Percentiles rank a stretch among this genome's conserved stretches.
Conservation (phyloP, 1,140 invertebrate species). For the Anagrus nilaparvatae region DNA sequence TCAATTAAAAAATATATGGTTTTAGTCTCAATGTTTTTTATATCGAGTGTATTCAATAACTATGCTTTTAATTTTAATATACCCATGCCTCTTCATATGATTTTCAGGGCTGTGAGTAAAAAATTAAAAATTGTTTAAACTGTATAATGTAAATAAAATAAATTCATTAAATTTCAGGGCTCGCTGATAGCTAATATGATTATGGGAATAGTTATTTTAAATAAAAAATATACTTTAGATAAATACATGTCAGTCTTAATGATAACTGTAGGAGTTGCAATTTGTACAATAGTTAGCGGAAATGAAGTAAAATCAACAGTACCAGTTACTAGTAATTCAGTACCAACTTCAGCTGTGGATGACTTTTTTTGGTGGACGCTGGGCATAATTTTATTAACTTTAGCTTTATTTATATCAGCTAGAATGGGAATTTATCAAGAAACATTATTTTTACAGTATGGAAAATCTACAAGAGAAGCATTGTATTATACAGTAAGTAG, state of each 20-base stretch:
- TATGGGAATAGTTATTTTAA: conserved; percentile 84
- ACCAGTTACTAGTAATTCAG: conserved; percentile 18
- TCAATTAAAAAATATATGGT: conserved; percentile 72
- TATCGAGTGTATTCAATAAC: conserved; percentile 90
- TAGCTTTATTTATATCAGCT: conserved; percentile 87
- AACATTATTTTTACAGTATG: conserved; percentile 71
- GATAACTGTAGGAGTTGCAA: conserved; percentile 83
- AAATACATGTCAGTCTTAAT: conserved; percentile 90
- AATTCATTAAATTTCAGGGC: conserved; percentile 51
- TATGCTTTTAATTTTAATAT: conserved; percentile 96
- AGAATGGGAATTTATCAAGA: conserved; percentile 97
- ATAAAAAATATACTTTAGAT: conserved; percentile 68
- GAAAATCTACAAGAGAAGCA: conserved; percentile 91
- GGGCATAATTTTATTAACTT: conserved; percentile 75
- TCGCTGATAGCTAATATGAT: conserved; percentile 95
- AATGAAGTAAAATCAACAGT: conserved; percentile 47
- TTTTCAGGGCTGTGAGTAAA: conserved; percentile 82
- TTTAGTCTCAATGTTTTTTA: conserved; percentile 84
- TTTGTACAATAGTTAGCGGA: conserved; percentile 86
- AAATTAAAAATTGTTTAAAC: conserved; percentile 4
- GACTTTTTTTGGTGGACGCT: conserved; percentile 74
- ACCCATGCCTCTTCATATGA: conserved; percentile 97
- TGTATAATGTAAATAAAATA: no score
- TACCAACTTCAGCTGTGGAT: conserved; percentile 32
- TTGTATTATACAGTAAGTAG: conserved; percentile 75